These are phyloP conservation scores for Syngnathus acus DNA, from an alignment of 2,797 vertebrate species.

Conservation along the genomic window DNA sequence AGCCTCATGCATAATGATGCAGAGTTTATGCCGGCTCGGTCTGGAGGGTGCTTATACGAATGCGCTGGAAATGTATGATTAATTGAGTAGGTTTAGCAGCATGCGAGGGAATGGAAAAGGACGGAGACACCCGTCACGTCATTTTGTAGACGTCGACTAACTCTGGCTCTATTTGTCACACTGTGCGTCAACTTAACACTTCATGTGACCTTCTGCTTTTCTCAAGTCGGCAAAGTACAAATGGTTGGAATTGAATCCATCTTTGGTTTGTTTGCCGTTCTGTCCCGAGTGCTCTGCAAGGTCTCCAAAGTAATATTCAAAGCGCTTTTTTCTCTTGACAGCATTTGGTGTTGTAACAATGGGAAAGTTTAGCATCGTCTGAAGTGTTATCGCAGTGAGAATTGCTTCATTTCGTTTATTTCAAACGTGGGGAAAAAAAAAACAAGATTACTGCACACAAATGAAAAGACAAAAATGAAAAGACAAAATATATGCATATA, in stretches of 20 bases:
- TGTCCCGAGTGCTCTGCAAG: neutral
- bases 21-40: slow-evolving; percentile 32
- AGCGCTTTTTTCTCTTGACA: neutral
- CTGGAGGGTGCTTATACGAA: slow-evolving; percentile 29
- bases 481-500: too few species aligned
- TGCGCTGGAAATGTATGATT: slow-evolving; percentile 51
- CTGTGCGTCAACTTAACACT: neutral
- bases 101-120: slow-evolving; percentile 11
- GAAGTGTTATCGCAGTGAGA: neutral
- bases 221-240: neutral
- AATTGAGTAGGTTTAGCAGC: slow-evolving; percentile 41
- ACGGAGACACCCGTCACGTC: slow-evolving; percentile 20
- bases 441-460: too few species aligned
- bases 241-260: neutral
- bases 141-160: neutral
- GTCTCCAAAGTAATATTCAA: neutral
- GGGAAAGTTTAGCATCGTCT: neutral
- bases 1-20: slow-evolving; percentile 56
- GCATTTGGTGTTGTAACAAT: neutral
- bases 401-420: too few species aligned
- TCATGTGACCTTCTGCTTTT: neutral
- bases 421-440: too few species aligned
- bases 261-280: neutral
- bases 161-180: neutral
- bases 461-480: too few species aligned